Conservation (phyloP, 2,113 vertebrate genomes). For the Maylandia zebra region DNA sequence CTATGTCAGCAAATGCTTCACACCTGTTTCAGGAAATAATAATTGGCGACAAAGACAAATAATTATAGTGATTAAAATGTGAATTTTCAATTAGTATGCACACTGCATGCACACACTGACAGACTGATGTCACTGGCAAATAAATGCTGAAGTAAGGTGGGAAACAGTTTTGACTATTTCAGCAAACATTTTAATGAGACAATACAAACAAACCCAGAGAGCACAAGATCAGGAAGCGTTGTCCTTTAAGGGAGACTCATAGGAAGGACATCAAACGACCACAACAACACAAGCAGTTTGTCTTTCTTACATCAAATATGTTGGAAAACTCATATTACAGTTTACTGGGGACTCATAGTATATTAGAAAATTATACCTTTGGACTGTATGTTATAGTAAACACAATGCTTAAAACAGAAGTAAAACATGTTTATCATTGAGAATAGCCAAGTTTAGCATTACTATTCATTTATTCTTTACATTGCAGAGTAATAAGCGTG, state of each 20-base stretch:
- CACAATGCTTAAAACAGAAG: background rate
- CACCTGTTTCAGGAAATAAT: conserved; percentile 15
- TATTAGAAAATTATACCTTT: background rate
- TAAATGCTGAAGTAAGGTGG: background rate
- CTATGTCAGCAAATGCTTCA: background rate
- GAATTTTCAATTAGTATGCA: background rate
- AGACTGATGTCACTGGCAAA: background rate
- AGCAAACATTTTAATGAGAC: background rate
- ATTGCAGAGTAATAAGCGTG: background rate
- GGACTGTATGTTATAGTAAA: background rate
- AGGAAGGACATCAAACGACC: background rate
- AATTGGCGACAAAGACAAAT: background rate
- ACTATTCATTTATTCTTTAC: background rate
- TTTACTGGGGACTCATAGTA: background rate
- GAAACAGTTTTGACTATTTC: background rate
- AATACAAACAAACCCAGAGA: background rate
- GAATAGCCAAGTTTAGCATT: background rate
- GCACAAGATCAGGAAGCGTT: background rate
- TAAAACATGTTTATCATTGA: background rate
- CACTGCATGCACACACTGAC: background rate
- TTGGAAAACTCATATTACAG: background rate
- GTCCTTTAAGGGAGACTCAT: background rate
- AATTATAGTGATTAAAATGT: conserved; percentile 14
- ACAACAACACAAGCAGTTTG: background rate
- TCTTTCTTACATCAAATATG: background rate